Conservation (phyloP, 1,140 invertebrate species). For the Anadara kagoshimensis region DNA sequence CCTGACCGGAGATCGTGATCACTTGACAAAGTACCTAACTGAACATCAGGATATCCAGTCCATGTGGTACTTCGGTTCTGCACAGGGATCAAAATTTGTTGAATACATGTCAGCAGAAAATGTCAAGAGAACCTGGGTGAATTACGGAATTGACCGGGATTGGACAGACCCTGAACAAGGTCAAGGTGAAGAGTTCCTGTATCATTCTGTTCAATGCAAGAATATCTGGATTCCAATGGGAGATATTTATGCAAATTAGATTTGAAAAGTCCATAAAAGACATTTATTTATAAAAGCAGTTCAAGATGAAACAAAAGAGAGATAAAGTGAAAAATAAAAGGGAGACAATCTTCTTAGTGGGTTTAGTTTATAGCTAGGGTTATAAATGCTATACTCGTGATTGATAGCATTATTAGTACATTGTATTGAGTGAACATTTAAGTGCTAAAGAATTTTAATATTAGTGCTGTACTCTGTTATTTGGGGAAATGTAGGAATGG, state of each 20-base stretch:
- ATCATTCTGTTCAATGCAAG: constrained; percentile 74
- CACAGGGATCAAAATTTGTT: constrained; percentile 73
- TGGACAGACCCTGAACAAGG: constrained; percentile 68
- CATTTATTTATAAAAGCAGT: background rate
- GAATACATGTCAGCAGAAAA: constrained; percentile 71
- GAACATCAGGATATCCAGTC: constrained; percentile 75
- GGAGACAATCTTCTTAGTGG: too few species aligned
- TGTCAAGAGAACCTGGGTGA: constrained; percentile 75
- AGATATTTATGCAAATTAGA: constrained; percentile 76
- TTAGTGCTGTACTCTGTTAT: too few species aligned
- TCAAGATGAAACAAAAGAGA: background rate
- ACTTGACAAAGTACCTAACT: constrained; percentile 72
- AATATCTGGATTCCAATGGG: constrained; percentile 77
- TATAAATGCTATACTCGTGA: too few species aligned
- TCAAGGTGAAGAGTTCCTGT: constrained; percentile 74
- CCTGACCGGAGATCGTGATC: constrained; percentile 74
- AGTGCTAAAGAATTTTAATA: too few species aligned
- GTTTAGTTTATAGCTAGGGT: too few species aligned
- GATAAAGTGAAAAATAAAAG: background rate
- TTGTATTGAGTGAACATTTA: too few species aligned
- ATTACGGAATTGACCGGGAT: constrained; percentile 67
- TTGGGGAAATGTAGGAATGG: too few species aligned
- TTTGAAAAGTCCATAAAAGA: constrained; percentile 1
- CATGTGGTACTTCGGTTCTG: constrained; percentile 74
- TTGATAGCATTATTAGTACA: too few species aligned